A percentile compares a stretch with the other conserved stretches of the same genome.
Conservation (phyloP, 2,888 invertebrate species). For the Volucella inflata region DNA sequence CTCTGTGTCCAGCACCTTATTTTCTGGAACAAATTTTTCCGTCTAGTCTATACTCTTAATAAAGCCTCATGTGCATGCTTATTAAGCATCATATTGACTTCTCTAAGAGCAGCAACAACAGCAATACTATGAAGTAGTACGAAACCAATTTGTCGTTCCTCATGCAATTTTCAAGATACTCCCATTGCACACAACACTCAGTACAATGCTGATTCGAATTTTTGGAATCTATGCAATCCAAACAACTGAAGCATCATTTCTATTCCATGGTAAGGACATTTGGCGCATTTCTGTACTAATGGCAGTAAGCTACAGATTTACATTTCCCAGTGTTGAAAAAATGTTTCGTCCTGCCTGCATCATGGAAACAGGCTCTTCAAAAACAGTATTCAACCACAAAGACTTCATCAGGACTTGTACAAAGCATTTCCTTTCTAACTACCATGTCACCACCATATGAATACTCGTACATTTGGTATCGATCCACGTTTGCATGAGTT, state of each 20-base stretch:
- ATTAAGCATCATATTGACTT: too few relatives aligned
- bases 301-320: conserved; percentile 14
- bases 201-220: conserved; percentile 36
- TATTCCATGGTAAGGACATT: conserved; percentile 14
- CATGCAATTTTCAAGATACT: too few relatives aligned
- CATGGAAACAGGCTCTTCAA: not conserved
- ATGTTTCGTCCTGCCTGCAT: not conserved
- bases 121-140: too few relatives aligned
- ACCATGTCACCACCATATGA: conserved; percentile 37
- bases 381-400: conserved; percentile 43
- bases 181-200: too few relatives aligned
- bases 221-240: conserved; percentile 57
- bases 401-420: not conserved
- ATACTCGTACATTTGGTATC: conserved; percentile 18
- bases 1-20: too few relatives aligned
- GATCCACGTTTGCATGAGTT: not conserved
- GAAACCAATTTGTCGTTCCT: too few relatives aligned
- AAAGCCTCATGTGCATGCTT: too few relatives aligned
- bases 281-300: conserved; percentile 3
- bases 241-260: conserved; percentile 17
- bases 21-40: too few relatives aligned
- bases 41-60: too few relatives aligned
- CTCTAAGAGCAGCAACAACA: too few relatives aligned
- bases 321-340: not conserved
- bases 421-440: conserved; percentile 4